Evolutionary conservation across 1,140 invertebrate genomes (phyloP).

Genomic region (Babylonia areolata): DNA sequence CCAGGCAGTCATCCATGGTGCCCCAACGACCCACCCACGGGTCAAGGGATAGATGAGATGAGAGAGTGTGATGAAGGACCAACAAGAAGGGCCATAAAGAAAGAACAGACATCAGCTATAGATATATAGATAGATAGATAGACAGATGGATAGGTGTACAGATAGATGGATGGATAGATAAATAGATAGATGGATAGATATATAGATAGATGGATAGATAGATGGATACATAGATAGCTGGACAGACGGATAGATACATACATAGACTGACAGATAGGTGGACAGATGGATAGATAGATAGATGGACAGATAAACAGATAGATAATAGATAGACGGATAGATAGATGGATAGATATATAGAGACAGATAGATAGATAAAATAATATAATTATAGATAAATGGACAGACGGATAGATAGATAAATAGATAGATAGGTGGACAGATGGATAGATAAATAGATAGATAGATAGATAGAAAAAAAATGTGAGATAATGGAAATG

Average conservation of each 20-base stretch:
- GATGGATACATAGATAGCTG: neutral
- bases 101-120: too few species aligned
- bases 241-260: neutral
- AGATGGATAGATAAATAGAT: neutral
- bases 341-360: constrained; percentile 22
- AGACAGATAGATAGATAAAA: constrained; percentile 32
- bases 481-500: neutral
- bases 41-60: too few species aligned
- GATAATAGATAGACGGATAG: constrained; percentile 17
- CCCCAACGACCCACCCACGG: too few species aligned
- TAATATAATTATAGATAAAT: constrained; percentile 33
- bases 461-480: constrained; percentile 1
- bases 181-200: too few species aligned
- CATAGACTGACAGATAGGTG: neutral
- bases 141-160: too few species aligned
- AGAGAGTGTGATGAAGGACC: too few species aligned
- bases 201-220: too few species aligned
- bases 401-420: neutral
- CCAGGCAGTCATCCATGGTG: too few species aligned
- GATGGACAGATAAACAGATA: neutral
- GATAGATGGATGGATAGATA: too few species aligned
- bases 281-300: neutral
- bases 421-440: neutral
- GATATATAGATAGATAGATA: too few species aligned
- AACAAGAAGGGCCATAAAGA: too few species aligned